A percentile compares a stretch with the other conserved stretches of the same genome.
Evolutionary conservation across 2,113 vertebrate species (phyloP).

Genomic region (Ia io): DNA sequence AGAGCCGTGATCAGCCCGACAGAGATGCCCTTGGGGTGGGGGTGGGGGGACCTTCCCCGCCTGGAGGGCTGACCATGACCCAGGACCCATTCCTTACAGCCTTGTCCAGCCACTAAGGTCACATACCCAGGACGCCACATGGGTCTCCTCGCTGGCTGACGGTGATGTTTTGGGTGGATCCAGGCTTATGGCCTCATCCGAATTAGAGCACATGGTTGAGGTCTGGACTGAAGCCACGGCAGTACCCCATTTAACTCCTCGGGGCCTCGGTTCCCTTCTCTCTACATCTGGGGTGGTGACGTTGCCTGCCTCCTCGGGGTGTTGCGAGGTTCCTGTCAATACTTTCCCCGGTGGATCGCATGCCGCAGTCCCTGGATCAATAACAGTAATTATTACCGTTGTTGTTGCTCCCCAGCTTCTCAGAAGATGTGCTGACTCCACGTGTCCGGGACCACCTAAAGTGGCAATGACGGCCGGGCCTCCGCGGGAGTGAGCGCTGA

Average conservation of each 20-base stretch:
- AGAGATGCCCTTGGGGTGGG: accelerated
- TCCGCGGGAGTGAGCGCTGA: background rate
- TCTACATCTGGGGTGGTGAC: background rate
- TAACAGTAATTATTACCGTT: background rate
- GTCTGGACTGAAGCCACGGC: background rate
- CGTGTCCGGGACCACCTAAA: background rate
- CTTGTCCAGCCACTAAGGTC: background rate
- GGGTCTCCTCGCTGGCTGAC: background rate
- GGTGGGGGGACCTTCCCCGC: accelerated
- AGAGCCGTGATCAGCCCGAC: background rate
- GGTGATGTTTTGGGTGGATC: background rate
- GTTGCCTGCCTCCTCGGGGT: background rate
- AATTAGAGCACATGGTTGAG: background rate
- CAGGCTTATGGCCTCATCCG: background rate
- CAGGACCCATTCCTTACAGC: background rate
- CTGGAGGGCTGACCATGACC: background rate
- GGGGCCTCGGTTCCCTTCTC: background rate
- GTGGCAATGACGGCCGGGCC: background rate
- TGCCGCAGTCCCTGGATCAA: background rate
- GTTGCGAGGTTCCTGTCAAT: background rate
- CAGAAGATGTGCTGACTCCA: background rate
- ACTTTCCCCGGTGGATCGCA: background rate
- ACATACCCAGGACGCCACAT: no score
- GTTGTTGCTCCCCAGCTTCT: background rate
- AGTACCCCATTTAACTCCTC: background rate